phyloP scores from a whole-genome alignment of 2,113 vertebrate genomes.

The Calyptomena viridis region DNA sequence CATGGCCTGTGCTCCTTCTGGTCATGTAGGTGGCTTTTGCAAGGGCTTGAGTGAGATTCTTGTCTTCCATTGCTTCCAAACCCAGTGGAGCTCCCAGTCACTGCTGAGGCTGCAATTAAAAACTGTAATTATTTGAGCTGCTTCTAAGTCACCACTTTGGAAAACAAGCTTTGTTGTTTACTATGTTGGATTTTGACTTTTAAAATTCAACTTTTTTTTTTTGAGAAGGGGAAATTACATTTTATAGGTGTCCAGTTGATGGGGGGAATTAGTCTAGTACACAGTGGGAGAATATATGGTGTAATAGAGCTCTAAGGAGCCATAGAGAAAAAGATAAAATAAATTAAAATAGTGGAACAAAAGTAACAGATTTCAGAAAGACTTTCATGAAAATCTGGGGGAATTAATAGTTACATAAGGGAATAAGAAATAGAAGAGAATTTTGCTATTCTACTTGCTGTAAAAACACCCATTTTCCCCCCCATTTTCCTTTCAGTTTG shows the following conservation, averaged over 20 bases:
- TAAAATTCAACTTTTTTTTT: neutral
- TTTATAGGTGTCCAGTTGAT: neutral
- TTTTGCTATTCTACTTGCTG: neutral
- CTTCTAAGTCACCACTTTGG: neutral
- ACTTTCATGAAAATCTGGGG: neutral
- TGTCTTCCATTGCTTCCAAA: neutral
- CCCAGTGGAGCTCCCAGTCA: neutral
- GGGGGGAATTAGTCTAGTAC: neutral
- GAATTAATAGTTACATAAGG: neutral
- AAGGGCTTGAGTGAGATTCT: neutral
- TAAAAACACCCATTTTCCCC: neutral
- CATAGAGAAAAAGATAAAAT: neutral
- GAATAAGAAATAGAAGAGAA: constrained; percentile 38
- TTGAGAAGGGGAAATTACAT: neutral
- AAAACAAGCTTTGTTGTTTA: neutral
- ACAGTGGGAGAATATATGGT: neutral
- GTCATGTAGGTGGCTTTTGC: neutral
- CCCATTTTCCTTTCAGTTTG: constrained; percentile 25
- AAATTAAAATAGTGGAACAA: neutral
- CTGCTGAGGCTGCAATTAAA: neutral
- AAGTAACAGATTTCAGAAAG: constrained; percentile 30
- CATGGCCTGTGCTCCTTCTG: neutral
- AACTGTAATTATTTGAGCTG: neutral
- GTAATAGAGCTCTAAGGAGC: neutral
- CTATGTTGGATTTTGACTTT: neutral